These are phyloP conservation scores for Protaetia brevitarsis DNA, from an alignment of 1,140 invertebrate species.

Conservation along the genomic window DNA sequence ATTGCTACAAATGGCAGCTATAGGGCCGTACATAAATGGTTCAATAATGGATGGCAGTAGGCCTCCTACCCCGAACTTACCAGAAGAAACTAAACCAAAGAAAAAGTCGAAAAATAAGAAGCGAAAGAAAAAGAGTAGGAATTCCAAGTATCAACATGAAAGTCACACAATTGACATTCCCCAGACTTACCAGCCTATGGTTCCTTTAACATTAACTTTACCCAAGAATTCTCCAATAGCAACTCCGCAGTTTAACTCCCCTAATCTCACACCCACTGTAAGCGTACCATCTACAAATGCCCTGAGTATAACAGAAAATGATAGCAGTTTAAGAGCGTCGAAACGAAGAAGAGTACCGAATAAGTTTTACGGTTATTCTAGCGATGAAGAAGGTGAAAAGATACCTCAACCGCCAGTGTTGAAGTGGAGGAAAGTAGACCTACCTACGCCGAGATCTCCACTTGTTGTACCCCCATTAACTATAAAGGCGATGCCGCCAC, in stretches of 20 bases:
- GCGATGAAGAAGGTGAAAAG: conserved; percentile 72
- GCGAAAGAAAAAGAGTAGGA: conserved; percentile 53
- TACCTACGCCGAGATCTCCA: conserved; percentile 34
- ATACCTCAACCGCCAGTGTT: conserved; percentile 55
- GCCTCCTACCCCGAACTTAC: conserved; percentile 55
- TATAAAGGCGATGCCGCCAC: conserved; percentile 48
- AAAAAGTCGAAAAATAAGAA: conserved; percentile 59
- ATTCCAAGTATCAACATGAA: conserved; percentile 46
- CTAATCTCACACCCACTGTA: background rate
- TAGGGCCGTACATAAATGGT: conserved; percentile 49
- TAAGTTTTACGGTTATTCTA: conserved; percentile 81
- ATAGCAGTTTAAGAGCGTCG: conserved; percentile 56
- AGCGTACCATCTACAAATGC: background rate
- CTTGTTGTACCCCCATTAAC: conserved; percentile 51
- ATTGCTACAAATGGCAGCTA: conserved; percentile 57
- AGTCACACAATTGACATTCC: conserved; percentile 27
- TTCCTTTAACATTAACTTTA: conserved; percentile 49
- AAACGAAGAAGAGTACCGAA: conserved; percentile 75
- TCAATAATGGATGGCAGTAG: conserved; percentile 53
- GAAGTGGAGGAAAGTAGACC: conserved; percentile 66
- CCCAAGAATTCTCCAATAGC: conserved; percentile 50
- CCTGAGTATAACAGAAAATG: conserved; percentile 24
- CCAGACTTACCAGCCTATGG: conserved; percentile 33
- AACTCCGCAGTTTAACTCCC: conserved; percentile 21
- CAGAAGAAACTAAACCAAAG: conserved; percentile 46